A percentile compares a stretch with the other conserved stretches of the same genome.
Evolutionary conservation across 2,888 invertebrate genomes (phyloP).

Genomic region (Resseliella maxima): DNA sequence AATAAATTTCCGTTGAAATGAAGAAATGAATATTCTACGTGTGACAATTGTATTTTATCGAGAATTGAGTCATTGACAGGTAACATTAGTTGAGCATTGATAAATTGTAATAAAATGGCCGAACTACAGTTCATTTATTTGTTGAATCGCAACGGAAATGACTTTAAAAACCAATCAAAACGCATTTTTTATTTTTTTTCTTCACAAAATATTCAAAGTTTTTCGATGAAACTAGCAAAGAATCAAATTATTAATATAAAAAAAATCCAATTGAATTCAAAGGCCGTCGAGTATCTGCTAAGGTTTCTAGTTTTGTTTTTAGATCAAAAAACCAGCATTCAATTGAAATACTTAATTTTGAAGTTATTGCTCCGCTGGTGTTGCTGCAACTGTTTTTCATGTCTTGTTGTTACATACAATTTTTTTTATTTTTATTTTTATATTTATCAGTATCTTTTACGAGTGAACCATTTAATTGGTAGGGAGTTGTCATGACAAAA

Average conservation of each 20-base stretch:
- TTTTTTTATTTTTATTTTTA: conserved; percentile 44
- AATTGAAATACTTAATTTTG: background rate
- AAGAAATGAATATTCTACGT: background rate
- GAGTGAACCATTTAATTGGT: conserved; percentile 41
- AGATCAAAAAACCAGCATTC: conserved; percentile 47
- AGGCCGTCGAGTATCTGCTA: too few relatives aligned
- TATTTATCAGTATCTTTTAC: conserved; percentile 46
- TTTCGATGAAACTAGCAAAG: background rate
- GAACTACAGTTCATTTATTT: too few relatives aligned
- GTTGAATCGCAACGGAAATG: too few relatives aligned
- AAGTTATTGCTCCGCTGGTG: background rate
- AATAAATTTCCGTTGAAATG: background rate
- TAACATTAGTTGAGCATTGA: background rate
- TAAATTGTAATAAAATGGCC: background rate
- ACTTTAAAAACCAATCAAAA: conserved; percentile 32
- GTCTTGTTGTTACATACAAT: background rate
- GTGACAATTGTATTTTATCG: conserved; percentile 6
- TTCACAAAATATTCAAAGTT: conserved; percentile 36
- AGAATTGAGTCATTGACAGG: background rate
- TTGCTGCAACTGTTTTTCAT: background rate
- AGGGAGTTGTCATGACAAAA: conserved; percentile 53
- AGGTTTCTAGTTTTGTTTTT: background rate
- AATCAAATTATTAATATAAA: background rate
- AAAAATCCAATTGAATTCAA: too few relatives aligned
- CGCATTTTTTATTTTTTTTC: background rate